Conservation (phyloP, 2,888 invertebrate genomes). For the Suillia variegata region DNA sequence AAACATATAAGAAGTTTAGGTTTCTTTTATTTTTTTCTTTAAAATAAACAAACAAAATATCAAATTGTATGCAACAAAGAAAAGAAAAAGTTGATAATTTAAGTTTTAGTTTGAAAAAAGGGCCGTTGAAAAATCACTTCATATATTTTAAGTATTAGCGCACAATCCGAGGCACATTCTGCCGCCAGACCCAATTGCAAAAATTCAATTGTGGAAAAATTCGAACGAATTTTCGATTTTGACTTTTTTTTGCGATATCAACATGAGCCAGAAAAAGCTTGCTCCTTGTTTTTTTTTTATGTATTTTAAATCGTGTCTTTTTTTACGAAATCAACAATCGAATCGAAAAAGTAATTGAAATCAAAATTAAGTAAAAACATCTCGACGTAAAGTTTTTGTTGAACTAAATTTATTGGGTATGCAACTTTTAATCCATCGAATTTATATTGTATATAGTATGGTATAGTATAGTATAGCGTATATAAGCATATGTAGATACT, state of each 20-base stretch:
- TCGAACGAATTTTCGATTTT: constrained; percentile 10
- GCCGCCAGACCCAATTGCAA: constrained; percentile 49
- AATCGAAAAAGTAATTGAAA: constrained; percentile 44
- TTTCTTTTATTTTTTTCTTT: no score
- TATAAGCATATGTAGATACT: no score
- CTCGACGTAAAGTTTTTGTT: constrained; percentile 55
- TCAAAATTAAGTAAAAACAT: constrained; percentile 53
- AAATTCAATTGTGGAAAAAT: constrained; percentile 23
- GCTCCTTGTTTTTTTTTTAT: constrained; percentile 14
- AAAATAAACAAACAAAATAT: constrained; percentile 24
- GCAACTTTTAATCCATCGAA: constrained; percentile 43
- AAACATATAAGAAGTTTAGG: constrained; percentile 25
- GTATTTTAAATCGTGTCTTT: background rate
- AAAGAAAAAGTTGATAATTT: constrained; percentile 27
- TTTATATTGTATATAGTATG: no score
- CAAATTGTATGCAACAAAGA: constrained; percentile 36
- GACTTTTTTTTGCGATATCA: constrained; percentile 15
- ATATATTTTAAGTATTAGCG: constrained; percentile 33
- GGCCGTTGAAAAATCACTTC: constrained; percentile 56
- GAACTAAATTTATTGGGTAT: constrained; percentile 67
- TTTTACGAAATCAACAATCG: constrained; percentile 46
- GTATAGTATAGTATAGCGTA: no score
- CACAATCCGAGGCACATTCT: constrained; percentile 33
- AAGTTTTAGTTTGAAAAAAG: constrained; percentile 32
- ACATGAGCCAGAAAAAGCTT: background rate